A percentile compares a stretch with the other conserved stretches of the same genome.
Evolutionary conservation across 2,113 vertebrate genomes (phyloP).

Genomic region (Scortum barcoo): DNA sequence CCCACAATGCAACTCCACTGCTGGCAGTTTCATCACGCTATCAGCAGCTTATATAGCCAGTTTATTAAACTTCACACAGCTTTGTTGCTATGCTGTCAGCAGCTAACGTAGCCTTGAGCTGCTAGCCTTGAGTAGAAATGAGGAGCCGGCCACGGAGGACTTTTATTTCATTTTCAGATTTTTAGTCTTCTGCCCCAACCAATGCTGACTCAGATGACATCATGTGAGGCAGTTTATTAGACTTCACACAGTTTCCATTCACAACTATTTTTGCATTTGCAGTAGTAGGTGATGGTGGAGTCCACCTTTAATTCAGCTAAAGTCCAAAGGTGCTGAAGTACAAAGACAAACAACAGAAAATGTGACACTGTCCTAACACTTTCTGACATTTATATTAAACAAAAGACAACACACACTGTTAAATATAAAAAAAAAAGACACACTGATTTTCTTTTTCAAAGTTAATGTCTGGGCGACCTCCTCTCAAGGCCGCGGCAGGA

Average conservation of each 20-base stretch:
- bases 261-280: too few relatives aligned
- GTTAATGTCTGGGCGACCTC: not conserved
- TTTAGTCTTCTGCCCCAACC: too few relatives aligned
- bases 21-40: not conserved
- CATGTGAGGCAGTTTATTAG: not conserved
- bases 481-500: conserved; percentile 10
- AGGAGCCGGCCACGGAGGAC: not conserved
- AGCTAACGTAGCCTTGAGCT: not conserved
- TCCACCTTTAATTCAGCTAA: not conserved
- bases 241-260: not conserved
- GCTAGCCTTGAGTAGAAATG: not conserved
- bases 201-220: not conserved
- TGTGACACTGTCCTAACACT: not conserved
- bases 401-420: not conserved
- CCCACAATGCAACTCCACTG: not conserved
- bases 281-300: not conserved
- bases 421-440: not conserved
- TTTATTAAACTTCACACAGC: too few relatives aligned
- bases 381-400: not conserved
- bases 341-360: not conserved
- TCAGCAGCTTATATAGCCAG: not conserved
- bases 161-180: too few relatives aligned
- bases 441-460: not conserved
- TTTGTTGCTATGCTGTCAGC: too few relatives aligned
- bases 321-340: not conserved